Conservation (phyloP, 2,113 vertebrate genomes). For the Solenodon paradoxus region DNA sequence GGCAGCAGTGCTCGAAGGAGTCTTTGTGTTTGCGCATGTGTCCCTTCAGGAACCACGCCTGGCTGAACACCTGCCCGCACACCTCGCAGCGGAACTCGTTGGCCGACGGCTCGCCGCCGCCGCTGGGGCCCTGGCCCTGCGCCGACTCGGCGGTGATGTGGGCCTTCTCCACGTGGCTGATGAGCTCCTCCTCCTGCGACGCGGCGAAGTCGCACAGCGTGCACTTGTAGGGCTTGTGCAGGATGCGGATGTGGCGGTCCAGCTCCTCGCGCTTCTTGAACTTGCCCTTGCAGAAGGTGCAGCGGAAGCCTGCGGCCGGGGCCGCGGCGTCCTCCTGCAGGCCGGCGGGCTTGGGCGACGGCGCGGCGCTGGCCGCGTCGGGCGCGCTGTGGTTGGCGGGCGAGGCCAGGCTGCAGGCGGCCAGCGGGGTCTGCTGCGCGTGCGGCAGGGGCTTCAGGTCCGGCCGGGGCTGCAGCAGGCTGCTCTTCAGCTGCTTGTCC, state of each 20-base stretch:
- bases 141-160: slow-evolving; percentile 97
- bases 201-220: slow-evolving; percentile 97
- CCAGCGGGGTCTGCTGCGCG: slow-evolving; percentile 85
- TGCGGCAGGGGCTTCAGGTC: slow-evolving; percentile 86
- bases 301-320: slow-evolving; percentile 92
- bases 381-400: slow-evolving; percentile 87
- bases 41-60: slow-evolving; percentile 99
- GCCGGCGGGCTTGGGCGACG: slow-evolving; percentile 91
- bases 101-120: slow-evolving; percentile 87
- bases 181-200: slow-evolving; percentile 97
- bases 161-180: slow-evolving; percentile 98
- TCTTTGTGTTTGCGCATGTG: slow-evolving; percentile 99
- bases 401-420: slow-evolving; percentile 89
- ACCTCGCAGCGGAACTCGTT: slow-evolving; percentile 98
- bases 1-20: slow-evolving; percentile 98
- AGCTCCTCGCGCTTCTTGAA: slow-evolving; percentile 98
- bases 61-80: slow-evolving; percentile 97
- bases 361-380: slow-evolving; percentile 88
- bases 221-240: slow-evolving; percentile 99
- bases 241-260: slow-evolving; percentile 97
- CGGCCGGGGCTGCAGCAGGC: slow-evolving; percentile 89
- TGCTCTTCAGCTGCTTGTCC: slow-evolving; percentile 96
- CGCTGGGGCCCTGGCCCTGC: slow-evolving; percentile 88
- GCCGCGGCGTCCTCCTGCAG: slow-evolving; percentile 90
- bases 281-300: slow-evolving; percentile 99